A percentile compares a stretch with the other conserved stretches of the same genome.
These are phyloP conservation scores for Aspiorhynchus laticeps DNA, from an alignment of 2,113 vertebrate genomes.

Conservation along the genomic window DNA sequence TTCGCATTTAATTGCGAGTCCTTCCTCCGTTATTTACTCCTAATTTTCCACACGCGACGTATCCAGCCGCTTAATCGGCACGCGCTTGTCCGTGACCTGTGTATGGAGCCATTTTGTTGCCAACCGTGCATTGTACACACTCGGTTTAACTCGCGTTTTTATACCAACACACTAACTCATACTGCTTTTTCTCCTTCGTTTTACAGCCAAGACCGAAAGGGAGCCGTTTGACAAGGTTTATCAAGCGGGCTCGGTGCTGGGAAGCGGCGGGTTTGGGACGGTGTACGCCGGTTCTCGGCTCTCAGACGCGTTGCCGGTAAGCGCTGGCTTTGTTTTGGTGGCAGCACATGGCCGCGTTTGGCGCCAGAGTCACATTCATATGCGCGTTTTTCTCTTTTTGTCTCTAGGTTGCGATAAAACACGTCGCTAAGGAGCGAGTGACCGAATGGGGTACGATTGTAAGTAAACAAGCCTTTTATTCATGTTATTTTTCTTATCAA, in stretches of 20 bases:
- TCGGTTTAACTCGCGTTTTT: not conserved
- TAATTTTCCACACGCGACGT: not conserved
- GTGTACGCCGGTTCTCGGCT: slow-evolving; percentile 91
- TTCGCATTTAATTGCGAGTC: not conserved
- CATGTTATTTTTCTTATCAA: not conserved
- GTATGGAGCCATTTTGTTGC: slow-evolving; percentile 54
- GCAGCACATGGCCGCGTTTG: slow-evolving; percentile 51
- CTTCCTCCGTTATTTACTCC: not conserved
- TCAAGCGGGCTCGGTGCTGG: slow-evolving; percentile 91
- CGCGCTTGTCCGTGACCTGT: slow-evolving; percentile 31
- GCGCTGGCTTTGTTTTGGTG: slow-evolving; percentile 55
- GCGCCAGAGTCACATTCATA: slow-evolving; percentile 28
- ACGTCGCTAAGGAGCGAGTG: slow-evolving; percentile 91
- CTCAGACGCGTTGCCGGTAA: slow-evolving; percentile 92
- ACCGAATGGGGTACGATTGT: slow-evolving; percentile 93
- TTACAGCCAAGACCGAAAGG: slow-evolving; percentile 87
- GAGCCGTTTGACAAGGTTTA: slow-evolving; percentile 95
- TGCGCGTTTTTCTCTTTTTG: not conserved
- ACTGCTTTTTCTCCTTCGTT: not conserved
- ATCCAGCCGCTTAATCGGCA: not conserved
- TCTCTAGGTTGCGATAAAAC: slow-evolving; percentile 90
- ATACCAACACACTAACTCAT: not conserved
- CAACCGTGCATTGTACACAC: not conserved
- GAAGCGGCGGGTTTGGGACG: slow-evolving; percentile 93
- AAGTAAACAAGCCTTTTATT: slow-evolving; percentile 69